A percentile compares a stretch with the other conserved stretches of the same genome.
Conservation (phyloP, 2,797 vertebrate species). For the Oryzias dopingdopingensis region DNA sequence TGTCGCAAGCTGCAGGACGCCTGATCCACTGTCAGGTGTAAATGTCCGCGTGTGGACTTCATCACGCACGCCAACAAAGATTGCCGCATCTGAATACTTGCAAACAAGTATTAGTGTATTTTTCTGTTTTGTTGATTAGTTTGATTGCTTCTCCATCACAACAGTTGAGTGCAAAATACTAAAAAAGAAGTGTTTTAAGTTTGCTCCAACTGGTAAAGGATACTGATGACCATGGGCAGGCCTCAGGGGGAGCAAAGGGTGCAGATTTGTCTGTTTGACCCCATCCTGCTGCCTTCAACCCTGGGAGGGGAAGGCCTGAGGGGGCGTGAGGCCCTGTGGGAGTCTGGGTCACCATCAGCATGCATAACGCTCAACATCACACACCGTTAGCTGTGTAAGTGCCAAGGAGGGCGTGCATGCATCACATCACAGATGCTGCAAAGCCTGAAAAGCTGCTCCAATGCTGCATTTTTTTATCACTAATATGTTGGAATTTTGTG, state of each 20-base stretch:
- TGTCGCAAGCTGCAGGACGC: conserved; percentile 60
- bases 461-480: neutral
- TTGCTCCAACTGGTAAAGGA: conserved; percentile 65
- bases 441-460: neutral
- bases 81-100: neutral
- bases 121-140: no score
- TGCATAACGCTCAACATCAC: conserved; percentile 62
- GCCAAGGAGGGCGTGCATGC: conserved; percentile 17
- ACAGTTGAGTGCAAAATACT: no score
- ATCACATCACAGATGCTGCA: conserved; percentile 12
- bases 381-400: conserved; percentile 36
- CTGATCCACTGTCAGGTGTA: conserved; percentile 41
- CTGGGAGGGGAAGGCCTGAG: conserved; percentile 44
- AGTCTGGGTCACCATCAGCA: conserved; percentile 66
- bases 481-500: neutral
- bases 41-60: conserved; percentile 21
- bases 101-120: neutral
- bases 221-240: conserved; percentile 71
- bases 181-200: conserved; percentile 2
- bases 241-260: conserved; percentile 50
- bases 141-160: no score
- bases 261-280: conserved; percentile 68
- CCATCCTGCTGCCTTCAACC: conserved; percentile 51
- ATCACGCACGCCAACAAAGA: neutral
- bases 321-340: conserved; percentile 47